Conservation (phyloP, 1,140 invertebrate species). For the Sitophilus oryzae region DNA sequence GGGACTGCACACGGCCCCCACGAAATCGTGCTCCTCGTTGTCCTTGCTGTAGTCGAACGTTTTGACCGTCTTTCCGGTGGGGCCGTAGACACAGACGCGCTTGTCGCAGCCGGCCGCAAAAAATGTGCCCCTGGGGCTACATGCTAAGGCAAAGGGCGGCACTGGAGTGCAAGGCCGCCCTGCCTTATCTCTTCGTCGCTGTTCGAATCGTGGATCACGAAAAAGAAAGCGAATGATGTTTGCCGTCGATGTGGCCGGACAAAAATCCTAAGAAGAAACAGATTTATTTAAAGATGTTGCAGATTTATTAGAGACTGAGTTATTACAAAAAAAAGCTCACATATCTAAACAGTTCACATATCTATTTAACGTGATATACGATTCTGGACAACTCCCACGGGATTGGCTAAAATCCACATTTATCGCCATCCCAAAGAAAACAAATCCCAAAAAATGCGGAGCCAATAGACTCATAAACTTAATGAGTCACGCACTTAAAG, state of each 20-base stretch:
- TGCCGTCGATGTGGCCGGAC: conserved; percentile 81
- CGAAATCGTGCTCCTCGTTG: conserved; percentile 74
- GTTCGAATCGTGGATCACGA: conserved; percentile 62
- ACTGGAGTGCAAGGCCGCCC: conserved; percentile 71
- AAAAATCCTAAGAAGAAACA: conserved; percentile 26
- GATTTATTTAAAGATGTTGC: not conserved
- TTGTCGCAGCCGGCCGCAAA: conserved; percentile 82
- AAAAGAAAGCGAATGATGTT: conserved; percentile 80
- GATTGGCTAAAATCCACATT: no score
- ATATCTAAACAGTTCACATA: no score
- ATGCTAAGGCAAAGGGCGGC: conserved; percentile 76
- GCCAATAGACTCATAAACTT: no score
- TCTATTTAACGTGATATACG: no score
- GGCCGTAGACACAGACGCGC: conserved; percentile 72
- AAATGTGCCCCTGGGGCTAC: conserved; percentile 75
- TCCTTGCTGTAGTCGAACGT: conserved; percentile 79
- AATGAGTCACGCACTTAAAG: no score
- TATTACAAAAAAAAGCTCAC: no score
- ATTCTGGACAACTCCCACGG: no score
- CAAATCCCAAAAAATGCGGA: no score
- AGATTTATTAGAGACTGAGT: not conserved
- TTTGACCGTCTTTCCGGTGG: conserved; percentile 67
- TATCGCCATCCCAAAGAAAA: no score
- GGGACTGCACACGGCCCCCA: conserved; percentile 71
- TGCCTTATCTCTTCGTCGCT: conserved; percentile 62